These are phyloP conservation scores for Trichogramma dendrolimi DNA, from an alignment of 2,888 invertebrate genomes.

Conservation along the genomic window DNA sequence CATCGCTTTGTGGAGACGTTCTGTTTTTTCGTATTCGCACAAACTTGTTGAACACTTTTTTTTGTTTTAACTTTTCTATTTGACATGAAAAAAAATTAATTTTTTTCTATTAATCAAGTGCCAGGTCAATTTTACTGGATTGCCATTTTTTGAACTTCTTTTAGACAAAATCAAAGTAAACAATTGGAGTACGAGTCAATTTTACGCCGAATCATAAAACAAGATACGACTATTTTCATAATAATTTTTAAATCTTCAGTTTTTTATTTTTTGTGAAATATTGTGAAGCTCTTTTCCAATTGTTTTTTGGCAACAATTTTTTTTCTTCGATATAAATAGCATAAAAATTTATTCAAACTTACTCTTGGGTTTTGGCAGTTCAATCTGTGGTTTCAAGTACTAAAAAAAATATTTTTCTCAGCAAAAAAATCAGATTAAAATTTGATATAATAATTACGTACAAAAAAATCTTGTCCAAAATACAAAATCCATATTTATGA, in stretches of 20 bases:
- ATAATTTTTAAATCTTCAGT: too few species aligned
- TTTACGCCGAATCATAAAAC: too few species aligned
- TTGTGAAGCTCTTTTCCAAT: too few species aligned
- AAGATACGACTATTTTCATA: too few species aligned
- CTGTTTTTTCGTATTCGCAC: conserved; percentile 9
- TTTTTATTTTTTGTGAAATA: too few species aligned
- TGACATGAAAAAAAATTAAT: conserved; percentile 1
- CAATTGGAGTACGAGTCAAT: too few species aligned
- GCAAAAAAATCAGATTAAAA: not conserved
- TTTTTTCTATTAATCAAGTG: not conserved
- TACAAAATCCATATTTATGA: too few species aligned
- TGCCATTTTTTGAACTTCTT: too few species aligned
- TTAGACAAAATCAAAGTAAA: too few species aligned
- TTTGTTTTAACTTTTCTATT: conserved; percentile 12
- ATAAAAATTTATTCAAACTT: not conserved
- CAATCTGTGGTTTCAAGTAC: conserved; percentile 18
- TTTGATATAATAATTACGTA: too few species aligned
- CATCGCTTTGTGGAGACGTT: conserved; percentile 16
- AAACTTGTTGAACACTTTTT: conserved; percentile 11
- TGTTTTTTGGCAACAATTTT: not conserved
- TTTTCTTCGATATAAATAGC: not conserved
- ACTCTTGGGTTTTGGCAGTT: conserved; percentile 4
- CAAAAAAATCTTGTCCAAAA: too few species aligned
- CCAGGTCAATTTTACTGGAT: too few species aligned
- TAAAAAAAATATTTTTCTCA: conserved; percentile 4